Evolutionary conservation across 2,797 vertebrate genomes (phyloP).

Genomic region (Champsocephalus esox): DNA sequence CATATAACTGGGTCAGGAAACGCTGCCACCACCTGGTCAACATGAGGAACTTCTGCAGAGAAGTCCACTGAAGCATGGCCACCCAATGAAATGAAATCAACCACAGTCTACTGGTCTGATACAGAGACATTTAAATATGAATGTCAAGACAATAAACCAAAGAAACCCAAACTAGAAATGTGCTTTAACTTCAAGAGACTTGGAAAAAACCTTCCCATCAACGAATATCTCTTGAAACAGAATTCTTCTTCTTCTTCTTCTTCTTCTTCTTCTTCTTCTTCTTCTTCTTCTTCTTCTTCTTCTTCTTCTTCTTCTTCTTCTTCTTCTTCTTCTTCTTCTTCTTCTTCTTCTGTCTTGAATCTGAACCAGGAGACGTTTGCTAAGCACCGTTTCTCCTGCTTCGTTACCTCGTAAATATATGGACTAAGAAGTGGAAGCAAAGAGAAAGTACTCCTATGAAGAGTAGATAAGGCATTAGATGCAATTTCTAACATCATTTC

Average conservation of each 20-base stretch:
- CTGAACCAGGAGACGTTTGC: not conserved
- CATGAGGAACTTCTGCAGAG: slow-evolving; percentile 15
- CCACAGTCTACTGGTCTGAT: not conserved
- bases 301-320: not conserved
- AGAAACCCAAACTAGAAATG: not conserved
- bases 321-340: too few relatives aligned
- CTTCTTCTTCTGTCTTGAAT: too few relatives aligned
- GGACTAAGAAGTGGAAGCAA: too few relatives aligned
- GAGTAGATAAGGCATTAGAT: too few relatives aligned
- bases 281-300: not conserved
- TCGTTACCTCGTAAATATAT: too few relatives aligned
- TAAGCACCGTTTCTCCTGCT: not conserved
- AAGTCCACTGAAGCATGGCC: not conserved
- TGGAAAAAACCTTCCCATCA: not conserved
- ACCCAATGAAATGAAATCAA: not conserved
- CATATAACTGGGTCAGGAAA: slow-evolving; percentile 49
- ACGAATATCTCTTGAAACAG: slow-evolving; percentile 2
- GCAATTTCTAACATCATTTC: too few relatives aligned
- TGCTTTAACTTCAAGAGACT: not conserved
- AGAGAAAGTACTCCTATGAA: too few relatives aligned
- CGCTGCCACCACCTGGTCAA: slow-evolving; percentile 58
- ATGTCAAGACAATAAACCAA: not conserved
- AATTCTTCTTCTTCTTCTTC: too few relatives aligned
- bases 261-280: too few relatives aligned
- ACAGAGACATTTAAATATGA: not conserved